phyloP scores from a whole-genome alignment of 2,113 vertebrate species.

The Menidia beryllina region DNA sequence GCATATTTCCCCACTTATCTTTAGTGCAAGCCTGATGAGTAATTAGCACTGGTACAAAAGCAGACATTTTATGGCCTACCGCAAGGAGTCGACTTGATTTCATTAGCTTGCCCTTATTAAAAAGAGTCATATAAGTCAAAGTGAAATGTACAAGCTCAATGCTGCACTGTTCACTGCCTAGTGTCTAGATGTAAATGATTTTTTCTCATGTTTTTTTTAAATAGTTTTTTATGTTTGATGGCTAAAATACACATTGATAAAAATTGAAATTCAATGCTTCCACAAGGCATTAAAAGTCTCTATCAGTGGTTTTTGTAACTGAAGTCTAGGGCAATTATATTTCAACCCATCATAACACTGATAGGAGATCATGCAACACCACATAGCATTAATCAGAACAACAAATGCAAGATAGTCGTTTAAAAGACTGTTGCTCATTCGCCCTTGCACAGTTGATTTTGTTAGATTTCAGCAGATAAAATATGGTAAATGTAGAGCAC shows the following conservation, averaged over 20 bases:
- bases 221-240: no score
- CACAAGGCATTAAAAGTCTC: no score
- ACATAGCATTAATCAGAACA: neutral
- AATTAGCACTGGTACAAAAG: constrained; percentile 79
- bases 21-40: constrained; percentile 74
- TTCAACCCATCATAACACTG: no score
- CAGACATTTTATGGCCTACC: constrained; percentile 65
- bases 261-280: no score
- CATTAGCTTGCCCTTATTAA: constrained; percentile 70
- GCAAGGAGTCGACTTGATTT: constrained; percentile 69
- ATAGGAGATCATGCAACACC: neutral
- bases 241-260: no score
- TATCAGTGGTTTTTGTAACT: no score
- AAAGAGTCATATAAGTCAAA: constrained; percentile 43
- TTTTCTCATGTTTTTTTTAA: no score
- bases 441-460: constrained; percentile 1
- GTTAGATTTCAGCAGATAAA: neutral
- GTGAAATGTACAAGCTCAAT: constrained; percentile 47
- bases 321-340: no score
- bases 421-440: neutral
- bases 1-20: constrained; percentile 76
- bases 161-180: constrained; percentile 14
- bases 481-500: neutral
- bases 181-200: neutral
- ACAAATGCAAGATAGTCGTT: neutral